A percentile compares a stretch with the other conserved stretches of the same genome.
Conservation (phyloP, 2,113 vertebrate species). For the Malurus cyaneus region DNA sequence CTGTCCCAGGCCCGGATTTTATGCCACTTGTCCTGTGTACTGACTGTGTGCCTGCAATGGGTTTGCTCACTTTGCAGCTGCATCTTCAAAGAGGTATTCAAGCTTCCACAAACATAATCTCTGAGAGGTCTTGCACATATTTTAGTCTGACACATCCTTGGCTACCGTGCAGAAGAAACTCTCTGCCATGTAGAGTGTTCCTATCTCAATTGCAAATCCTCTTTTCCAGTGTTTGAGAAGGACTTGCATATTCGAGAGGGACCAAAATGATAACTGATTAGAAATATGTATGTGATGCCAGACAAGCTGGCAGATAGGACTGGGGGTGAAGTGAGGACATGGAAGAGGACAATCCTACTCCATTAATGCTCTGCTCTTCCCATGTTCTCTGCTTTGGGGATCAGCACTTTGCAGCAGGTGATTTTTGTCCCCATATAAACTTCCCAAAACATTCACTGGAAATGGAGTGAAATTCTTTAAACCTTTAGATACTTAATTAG, state of each 20-base stretch:
- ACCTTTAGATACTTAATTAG: neutral
- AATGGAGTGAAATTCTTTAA: neutral
- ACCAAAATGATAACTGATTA: neutral
- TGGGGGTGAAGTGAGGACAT: neutral
- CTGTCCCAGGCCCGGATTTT: slow-evolving; percentile 36
- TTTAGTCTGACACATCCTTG: neutral
- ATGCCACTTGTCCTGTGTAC: slow-evolving; percentile 72
- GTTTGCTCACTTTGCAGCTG: slow-evolving; percentile 72
- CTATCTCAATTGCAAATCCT: neutral
- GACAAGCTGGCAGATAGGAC: neutral
- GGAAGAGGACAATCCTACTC: neutral
- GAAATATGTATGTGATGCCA: neutral
- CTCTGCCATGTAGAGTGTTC: neutral
- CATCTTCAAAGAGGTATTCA: slow-evolving; percentile 73
- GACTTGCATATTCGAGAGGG: neutral
- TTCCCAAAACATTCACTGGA: neutral
- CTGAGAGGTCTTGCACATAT: neutral
- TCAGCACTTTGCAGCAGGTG: neutral
- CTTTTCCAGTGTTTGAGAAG: neutral
- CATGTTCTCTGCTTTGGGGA: neutral
- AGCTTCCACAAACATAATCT: neutral
- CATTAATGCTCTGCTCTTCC: neutral
- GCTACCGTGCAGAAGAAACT: neutral
- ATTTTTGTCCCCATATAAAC: neutral
- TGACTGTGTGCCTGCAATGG: slow-evolving; percentile 69